Base-by-base conservation (phyloP, 2,797 vertebrate species). In the Columba guinea region DNA sequence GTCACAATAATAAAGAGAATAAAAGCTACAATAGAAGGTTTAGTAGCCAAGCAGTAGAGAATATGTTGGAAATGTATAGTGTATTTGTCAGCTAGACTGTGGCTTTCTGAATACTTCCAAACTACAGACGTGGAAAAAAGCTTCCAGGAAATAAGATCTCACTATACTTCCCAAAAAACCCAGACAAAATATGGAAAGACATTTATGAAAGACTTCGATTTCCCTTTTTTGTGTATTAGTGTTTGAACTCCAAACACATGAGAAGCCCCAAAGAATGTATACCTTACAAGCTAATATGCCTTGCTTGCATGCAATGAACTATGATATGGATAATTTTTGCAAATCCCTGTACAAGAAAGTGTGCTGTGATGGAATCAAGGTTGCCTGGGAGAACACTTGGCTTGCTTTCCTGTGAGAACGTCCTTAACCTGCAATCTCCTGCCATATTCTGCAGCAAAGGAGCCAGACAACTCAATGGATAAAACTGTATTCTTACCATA, bases 61-160 rank as follows among this genome's bases (percentile, higher is more conserved):
- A 83, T n/a, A 30, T 1, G 4, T 27, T 77, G 68, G 77, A 89
- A 94, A 83, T 2, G 1, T 82, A 41, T 35, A 90, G 35, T 15
- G 14, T 65, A 39, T 64, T 84, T 95, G 32, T 95, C 78, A 89
- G 74, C 53, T 87, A 89, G 56, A 77, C 56, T 94, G 86, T 85
- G 88, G 89, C 58, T 94, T 95, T 92, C 68, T 92, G 60, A 87
- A 89, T 71, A 53, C 34, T 89, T 94, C 53, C 49, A 85, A 92
- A 75, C 28, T 89, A 37, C 13, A 87, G 84, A 77, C 60, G 27
- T 71, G 81, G 90, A 75, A 83, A 95, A 93, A 94, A 87, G 10
- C 78, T 95, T 94, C 41, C 71, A 94, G 64, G 84, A 92, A 91
- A 76, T 71, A 94, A 94, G 86, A 60, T 87, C 68, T 74, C 63